Evolutionary conservation across 2,888 invertebrate genomes (phyloP), one percentile per base, ranked within the genome.

Genomic region (Tachina grossa): DNA sequence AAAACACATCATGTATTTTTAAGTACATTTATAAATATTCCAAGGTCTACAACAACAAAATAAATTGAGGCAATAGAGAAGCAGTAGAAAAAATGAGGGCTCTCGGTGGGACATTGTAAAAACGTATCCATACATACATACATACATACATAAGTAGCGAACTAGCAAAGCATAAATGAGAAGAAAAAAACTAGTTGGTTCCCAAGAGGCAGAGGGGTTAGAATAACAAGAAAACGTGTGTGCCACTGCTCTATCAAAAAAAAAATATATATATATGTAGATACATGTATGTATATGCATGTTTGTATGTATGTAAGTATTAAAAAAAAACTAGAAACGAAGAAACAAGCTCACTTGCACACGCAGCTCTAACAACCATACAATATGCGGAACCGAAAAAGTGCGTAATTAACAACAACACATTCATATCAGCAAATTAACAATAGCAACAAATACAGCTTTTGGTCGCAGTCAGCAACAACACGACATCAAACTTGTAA

Each of bases 181-280:
- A 49, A 66, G 45, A 49, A 66, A 39, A 65, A 66, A 66, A 31
- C 11, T 31, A 87, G 81, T 53, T 86, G 66, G 86, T 61, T 19
- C 86, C 75, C 3, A 59, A 80, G 85, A 82, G 87, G 71, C 82
- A 84, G 86, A 71, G 81, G 63, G 51, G 65, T 55, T 41, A 74
- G 16, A 61, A 53, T 43, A 14, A 49, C 45, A n/a, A n/a, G 49
- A 80, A 72, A 57, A 66, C 16, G 55, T 45, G 45, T 49, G 43
- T n/a, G 57, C n/a, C 49, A n/a, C 72, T 72, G 72, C 57, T 71
- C 61, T 68, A 41, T 57, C 41, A 57, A 68, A 47, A 55, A 45
- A 65, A 22, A 31, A 31, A 55, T 39, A 14, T 47, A 2, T 22
- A 63, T 6, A n/a, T 51, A 16, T 16, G 9, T 51, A 57, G 13